These are phyloP conservation scores for Bombus huntii DNA, from an alignment of 1,140 invertebrate species.

Conservation along the genomic window DNA sequence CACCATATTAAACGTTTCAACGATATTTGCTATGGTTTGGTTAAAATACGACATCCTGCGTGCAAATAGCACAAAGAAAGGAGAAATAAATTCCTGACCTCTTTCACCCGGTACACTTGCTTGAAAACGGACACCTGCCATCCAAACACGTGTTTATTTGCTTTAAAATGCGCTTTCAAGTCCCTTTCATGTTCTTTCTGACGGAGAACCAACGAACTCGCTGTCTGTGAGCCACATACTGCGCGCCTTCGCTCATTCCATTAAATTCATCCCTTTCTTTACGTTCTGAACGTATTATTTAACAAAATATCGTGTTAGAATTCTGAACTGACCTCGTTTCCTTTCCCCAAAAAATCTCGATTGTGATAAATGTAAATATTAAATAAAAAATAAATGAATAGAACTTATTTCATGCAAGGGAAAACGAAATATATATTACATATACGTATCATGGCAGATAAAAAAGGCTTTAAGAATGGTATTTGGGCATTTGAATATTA, in stretches of 20 bases:
- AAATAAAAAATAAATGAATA: too few species aligned
- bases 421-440: too few species aligned
- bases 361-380: too few species aligned
- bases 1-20: neutral
- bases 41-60: constrained; percentile 17
- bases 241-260: constrained; percentile 7
- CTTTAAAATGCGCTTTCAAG: constrained; percentile 30
- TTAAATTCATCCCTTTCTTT: neutral
- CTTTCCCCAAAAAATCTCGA: too few species aligned
- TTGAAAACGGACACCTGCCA: constrained; percentile 35
- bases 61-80: constrained; percentile 8
- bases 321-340: too few species aligned
- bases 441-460: too few species aligned
- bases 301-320: neutral
- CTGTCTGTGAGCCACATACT: neutral
- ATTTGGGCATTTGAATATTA: too few species aligned
- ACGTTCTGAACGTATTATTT: too few species aligned
- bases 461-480: too few species aligned
- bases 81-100: constrained; percentile 7
- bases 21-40: neutral
- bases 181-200: constrained; percentile 22
- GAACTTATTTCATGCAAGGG: too few species aligned
- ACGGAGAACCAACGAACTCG: neutral
- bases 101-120: constrained; percentile 12
- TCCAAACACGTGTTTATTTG: constrained; percentile 26